Conservation (phyloP, 2,797 vertebrate species). For the Rhynchonycteris naso region DNA sequence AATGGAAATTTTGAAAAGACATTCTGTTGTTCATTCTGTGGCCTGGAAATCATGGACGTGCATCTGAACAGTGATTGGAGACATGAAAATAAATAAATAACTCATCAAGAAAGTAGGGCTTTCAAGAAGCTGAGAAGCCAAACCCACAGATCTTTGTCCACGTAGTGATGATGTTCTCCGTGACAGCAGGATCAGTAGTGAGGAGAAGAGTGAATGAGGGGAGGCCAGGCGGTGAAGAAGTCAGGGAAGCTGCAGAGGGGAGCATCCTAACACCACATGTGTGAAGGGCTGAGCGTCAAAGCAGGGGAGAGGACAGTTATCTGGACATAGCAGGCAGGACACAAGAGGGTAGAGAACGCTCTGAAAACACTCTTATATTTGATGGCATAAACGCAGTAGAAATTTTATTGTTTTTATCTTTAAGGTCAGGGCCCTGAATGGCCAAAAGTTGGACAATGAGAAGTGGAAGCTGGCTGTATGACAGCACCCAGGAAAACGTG, state of each 20-base stretch:
- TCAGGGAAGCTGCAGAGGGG: fast-evolving
- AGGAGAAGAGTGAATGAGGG: background rate
- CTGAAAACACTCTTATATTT: background rate
- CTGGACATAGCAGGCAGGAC: background rate
- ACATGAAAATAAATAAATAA: background rate
- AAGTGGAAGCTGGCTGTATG: no score
- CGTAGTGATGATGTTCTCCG: background rate
- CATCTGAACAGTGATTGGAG: background rate
- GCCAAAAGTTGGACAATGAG: no score
- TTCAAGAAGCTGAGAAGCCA: background rate
- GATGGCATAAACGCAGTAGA: background rate
- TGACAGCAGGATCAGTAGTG: fast-evolving
- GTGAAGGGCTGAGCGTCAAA: background rate
- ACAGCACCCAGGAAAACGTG: no score
- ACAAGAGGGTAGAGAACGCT: background rate
- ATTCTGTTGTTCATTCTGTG: background rate
- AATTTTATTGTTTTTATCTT: no score
- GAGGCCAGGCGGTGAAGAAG: no score
- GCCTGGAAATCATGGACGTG: background rate
- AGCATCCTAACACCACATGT: background rate
- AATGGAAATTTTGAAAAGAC: background rate
- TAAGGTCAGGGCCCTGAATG: no score
- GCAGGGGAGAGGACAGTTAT: background rate
- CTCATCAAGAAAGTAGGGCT: background rate
- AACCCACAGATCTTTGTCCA: background rate